Conservation (phyloP, 2,797 vertebrate species). For the Apogon hyalosoma region DNA sequence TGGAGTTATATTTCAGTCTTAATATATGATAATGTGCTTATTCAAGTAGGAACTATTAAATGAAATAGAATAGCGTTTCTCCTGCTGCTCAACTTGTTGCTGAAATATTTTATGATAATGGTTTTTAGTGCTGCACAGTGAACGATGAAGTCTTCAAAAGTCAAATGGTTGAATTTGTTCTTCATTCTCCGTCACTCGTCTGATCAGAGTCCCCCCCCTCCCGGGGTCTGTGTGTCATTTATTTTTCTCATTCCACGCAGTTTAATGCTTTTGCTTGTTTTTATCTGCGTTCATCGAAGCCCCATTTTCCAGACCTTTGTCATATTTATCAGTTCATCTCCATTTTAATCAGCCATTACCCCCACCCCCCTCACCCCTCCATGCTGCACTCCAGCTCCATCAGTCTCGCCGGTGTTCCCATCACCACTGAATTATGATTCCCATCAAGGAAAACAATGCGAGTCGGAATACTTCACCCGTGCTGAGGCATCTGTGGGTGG, state of each 20-base stretch:
- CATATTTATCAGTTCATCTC: conserved; percentile 32
- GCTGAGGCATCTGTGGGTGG: conserved; percentile 28
- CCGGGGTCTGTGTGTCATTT: conserved; percentile 10
- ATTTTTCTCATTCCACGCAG: conserved; percentile 16
- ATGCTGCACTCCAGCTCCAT: conserved; percentile 43
- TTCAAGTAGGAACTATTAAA: conserved; percentile 11
- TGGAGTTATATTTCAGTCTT: background rate
- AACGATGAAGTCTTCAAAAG: conserved; percentile 20
- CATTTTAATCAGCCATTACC: conserved; percentile 1
- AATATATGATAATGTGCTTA: conserved; percentile 7
- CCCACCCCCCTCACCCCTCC: background rate
- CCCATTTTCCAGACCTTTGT: conserved; percentile 25
- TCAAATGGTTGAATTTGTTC: conserved; percentile 13
- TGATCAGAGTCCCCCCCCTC: conserved; percentile 2
- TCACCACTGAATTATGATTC: conserved; percentile 52
- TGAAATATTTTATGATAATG: conserved; percentile 5
- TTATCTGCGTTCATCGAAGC: conserved; percentile 23
- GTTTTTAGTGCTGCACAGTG: background rate
- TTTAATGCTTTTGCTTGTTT: conserved; percentile 24
- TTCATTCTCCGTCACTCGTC: conserved; percentile 13
- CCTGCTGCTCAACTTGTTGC: conserved; percentile 5
- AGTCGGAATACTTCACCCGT: conserved; percentile 49
- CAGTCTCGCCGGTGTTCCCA: conserved; percentile 40
- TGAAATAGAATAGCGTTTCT: background rate
- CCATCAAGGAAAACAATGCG: conserved; percentile 61